phyloP scores from a whole-genome alignment of 2,888 invertebrate species.

The Drosophila birchii region DNA sequence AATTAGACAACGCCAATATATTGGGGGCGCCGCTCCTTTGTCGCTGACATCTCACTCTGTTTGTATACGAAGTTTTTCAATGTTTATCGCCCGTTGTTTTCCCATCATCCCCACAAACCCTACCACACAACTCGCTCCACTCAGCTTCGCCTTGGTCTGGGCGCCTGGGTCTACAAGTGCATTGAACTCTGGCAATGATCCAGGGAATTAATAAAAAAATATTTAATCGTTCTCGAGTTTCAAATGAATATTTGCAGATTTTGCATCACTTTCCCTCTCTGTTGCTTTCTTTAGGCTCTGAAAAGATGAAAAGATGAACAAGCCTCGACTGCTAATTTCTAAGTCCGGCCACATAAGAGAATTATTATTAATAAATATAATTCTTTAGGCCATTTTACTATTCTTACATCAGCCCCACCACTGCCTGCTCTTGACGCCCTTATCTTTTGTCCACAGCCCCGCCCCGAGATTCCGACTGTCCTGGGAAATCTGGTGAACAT shows the following conservation, averaged over 20 bases:
- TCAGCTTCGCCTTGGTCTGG: not conserved
- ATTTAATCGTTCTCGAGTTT: slow-evolving; percentile 54
- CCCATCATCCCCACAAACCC: slow-evolving; percentile 7
- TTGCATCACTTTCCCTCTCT: slow-evolving; percentile 50
- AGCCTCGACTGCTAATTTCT: slow-evolving; percentile 15
- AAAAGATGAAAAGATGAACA: too few relatives aligned
- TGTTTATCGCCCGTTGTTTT: slow-evolving; percentile 62
- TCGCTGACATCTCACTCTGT: slow-evolving; percentile 25
- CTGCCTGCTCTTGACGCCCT: not conserved
- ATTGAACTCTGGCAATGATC: slow-evolving; percentile 40
- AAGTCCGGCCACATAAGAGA: slow-evolving; percentile 1
- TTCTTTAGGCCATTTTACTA: too few relatives aligned
- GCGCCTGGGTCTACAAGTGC: slow-evolving; percentile 9
- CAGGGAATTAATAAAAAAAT: slow-evolving; percentile 33
- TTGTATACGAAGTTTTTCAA: slow-evolving; percentile 44
- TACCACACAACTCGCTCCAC: slow-evolving; percentile 1
- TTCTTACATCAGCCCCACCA: not conserved
- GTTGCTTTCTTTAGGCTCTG: slow-evolving; percentile 41
- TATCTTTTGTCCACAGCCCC: not conserved
- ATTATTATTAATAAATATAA: too few relatives aligned
- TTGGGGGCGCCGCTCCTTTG: slow-evolving; percentile 5
- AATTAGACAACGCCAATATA: slow-evolving; percentile 55
- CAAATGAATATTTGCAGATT: not conserved
- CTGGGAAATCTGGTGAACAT: slow-evolving; percentile 55
- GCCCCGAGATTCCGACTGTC: slow-evolving; percentile 28